Evolutionary conservation across 2,888 invertebrate species (phyloP).

Genomic region (Coleophora deauratella): DNA sequence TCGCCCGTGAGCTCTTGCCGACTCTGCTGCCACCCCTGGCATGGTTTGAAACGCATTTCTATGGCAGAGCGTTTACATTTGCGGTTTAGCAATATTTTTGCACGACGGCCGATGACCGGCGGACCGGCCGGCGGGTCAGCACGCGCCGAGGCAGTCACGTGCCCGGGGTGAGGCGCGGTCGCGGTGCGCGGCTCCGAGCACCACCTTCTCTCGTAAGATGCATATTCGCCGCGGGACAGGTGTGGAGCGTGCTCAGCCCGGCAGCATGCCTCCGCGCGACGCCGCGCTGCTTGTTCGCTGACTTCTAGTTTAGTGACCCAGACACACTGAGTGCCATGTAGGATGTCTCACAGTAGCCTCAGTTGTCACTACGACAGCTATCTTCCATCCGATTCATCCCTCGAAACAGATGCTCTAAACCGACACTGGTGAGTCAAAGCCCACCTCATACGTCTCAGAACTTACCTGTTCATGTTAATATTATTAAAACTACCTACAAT

Average conservation of each 20-base stretch:
- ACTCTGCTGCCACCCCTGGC: conserved; percentile 37
- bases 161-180: conserved; percentile 72
- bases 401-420: conserved; percentile 69
- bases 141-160: conserved; percentile 66
- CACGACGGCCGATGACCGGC: conserved; percentile 65
- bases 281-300: conserved; percentile 39
- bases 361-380: conserved; percentile 69
- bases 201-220: conserved; percentile 71
- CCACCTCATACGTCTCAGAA: neutral
- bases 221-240: conserved; percentile 66
- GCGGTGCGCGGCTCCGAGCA: conserved; percentile 44
- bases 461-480: neutral
- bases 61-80: conserved; percentile 48
- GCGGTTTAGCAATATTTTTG: conserved; percentile 48
- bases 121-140: conserved; percentile 56
- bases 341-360: conserved; percentile 71
- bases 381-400: conserved; percentile 65
- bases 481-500: neutral
- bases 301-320: conserved; percentile 47
- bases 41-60: conserved; percentile 47
- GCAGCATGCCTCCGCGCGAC: conserved; percentile 58
- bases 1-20: conserved; percentile 28
- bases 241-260: conserved; percentile 60
- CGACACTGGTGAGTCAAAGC: conserved; percentile 57
- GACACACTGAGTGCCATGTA: conserved; percentile 65